A percentile compares a stretch with the other conserved stretches of the same genome.
phyloP scores from a whole-genome alignment of 1,140 invertebrate genomes.

The Orius insidiosus region DNA sequence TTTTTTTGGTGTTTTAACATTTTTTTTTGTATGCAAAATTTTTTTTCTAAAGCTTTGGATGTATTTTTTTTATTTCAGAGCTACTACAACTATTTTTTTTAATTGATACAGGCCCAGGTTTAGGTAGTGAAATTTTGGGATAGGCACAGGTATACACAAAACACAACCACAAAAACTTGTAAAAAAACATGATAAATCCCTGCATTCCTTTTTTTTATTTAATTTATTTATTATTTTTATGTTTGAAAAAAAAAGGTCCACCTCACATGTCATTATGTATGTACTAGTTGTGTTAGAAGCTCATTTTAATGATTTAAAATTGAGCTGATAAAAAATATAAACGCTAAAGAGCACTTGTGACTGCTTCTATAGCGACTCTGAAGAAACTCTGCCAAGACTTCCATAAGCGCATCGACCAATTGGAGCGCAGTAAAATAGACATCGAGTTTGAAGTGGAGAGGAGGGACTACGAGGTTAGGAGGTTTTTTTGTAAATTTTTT shows the following conservation, averaged over 20 bases:
- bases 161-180: too few relatives aligned
- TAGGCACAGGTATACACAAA: too few relatives aligned
- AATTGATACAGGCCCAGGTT: too few relatives aligned
- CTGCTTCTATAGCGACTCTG: constrained; percentile 32
- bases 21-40: background rate
- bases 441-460: constrained; percentile 84
- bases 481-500: background rate
- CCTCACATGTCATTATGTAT: too few relatives aligned
- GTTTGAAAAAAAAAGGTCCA: background rate
- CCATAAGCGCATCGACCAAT: constrained; percentile 64
- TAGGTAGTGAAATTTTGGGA: too few relatives aligned
- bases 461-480: constrained; percentile 71
- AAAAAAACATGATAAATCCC: too few relatives aligned
- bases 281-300: background rate
- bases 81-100: constrained; percentile 8
- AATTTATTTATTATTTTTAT: constrained; percentile 8
- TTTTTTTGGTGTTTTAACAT: constrained; percentile 11
- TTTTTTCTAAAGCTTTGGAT: constrained; percentile 11
- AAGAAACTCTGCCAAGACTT: constrained; percentile 72
- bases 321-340: constrained; percentile 1
- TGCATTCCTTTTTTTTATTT: constrained; percentile 3
- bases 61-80: constrained; percentile 22
- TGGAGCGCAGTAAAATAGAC: constrained; percentile 94
- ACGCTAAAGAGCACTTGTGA: constrained; percentile 19
- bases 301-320: constrained; percentile 10